Conservation (phyloP, 2,888 invertebrate species). For the Cyclophora punctaria region DNA sequence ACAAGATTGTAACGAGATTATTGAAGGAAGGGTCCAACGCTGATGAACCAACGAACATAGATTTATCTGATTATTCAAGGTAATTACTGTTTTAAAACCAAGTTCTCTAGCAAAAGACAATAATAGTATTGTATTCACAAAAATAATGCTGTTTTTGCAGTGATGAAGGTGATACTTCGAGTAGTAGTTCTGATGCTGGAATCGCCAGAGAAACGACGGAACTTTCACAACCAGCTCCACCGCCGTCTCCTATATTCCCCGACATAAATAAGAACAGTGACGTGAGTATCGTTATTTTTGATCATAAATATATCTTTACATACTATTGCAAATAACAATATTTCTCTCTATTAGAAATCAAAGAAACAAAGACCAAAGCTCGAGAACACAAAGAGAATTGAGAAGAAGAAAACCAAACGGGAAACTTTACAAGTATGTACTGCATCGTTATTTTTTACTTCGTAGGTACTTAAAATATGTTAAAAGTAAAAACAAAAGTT, state of each 20-base stretch:
- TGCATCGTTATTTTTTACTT: too few species aligned
- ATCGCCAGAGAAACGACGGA: slow-evolving; percentile 72
- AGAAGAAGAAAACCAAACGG: slow-evolving; percentile 64
- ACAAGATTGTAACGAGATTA: slow-evolving; percentile 86
- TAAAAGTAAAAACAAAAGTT: neutral
- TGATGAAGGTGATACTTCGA: slow-evolving; percentile 86
- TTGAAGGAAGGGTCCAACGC: slow-evolving; percentile 90
- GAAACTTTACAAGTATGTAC: slow-evolving; percentile 73
- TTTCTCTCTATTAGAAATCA: slow-evolving; percentile 36
- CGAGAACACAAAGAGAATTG: slow-evolving; percentile 61
- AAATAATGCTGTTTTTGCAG: slow-evolving; percentile 51
- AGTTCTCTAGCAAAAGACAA: neutral
- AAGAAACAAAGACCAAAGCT: slow-evolving; percentile 51
- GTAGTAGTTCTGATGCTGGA: slow-evolving; percentile 81
- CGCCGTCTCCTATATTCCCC: slow-evolving; percentile 80
- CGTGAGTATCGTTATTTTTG: slow-evolving; percentile 24
- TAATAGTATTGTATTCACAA: neutral
- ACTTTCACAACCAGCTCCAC: slow-evolving; percentile 75
- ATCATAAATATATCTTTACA: too few species aligned
- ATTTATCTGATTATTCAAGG: slow-evolving; percentile 92
- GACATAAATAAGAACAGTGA: slow-evolving; percentile 50
- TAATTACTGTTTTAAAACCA: slow-evolving; percentile 30
- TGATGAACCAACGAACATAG: slow-evolving; percentile 90
- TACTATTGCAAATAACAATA: neutral
- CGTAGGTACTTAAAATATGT: neutral